Percentiles rank a stretch among this genome's conserved stretches.
Evolutionary conservation across 2,888 invertebrate species (phyloP).

Genomic region (Lycophotia porphyrea): DNA sequence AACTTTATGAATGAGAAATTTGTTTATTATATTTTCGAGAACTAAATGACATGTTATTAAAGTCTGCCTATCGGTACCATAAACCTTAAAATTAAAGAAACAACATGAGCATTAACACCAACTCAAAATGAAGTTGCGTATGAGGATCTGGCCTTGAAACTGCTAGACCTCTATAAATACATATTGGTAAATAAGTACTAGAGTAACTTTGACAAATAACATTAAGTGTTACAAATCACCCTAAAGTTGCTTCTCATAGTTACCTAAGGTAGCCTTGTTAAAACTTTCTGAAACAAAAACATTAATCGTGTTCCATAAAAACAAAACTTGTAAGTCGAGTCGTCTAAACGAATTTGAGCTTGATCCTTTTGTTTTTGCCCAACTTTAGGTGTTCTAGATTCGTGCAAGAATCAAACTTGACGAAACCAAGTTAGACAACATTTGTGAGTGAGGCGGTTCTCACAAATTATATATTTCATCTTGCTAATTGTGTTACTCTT

Average conservation of each 20-base stretch:
- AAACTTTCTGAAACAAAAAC: slow-evolving; percentile 47
- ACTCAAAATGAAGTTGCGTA: background rate
- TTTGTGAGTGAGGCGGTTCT: slow-evolving; percentile 28
- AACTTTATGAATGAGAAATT: background rate
- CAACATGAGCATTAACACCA: background rate
- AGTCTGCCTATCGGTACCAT: background rate
- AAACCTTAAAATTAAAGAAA: background rate
- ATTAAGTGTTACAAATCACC: slow-evolving; percentile 26
- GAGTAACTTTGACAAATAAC: slow-evolving; percentile 6
- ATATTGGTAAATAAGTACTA: background rate
- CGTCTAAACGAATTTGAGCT: slow-evolving; percentile 42
- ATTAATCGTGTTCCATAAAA: slow-evolving; percentile 53
- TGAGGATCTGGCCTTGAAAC: background rate
- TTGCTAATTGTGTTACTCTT: slow-evolving; percentile 36
- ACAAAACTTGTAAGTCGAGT: slow-evolving; percentile 33
- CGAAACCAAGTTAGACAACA: slow-evolving; percentile 51
- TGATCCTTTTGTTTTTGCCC: slow-evolving; percentile 51
- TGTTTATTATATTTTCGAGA: background rate
- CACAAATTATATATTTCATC: slow-evolving; percentile 43
- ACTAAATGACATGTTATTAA: background rate
- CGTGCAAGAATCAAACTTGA: slow-evolving; percentile 47
- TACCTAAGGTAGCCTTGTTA: slow-evolving; percentile 39
- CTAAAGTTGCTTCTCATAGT: slow-evolving; percentile 1
- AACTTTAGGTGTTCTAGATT: slow-evolving; percentile 54
- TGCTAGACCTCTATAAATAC: background rate